Conservation (phyloP, 2,888 invertebrate species). For the Neuroscelio doddi region DNA sequence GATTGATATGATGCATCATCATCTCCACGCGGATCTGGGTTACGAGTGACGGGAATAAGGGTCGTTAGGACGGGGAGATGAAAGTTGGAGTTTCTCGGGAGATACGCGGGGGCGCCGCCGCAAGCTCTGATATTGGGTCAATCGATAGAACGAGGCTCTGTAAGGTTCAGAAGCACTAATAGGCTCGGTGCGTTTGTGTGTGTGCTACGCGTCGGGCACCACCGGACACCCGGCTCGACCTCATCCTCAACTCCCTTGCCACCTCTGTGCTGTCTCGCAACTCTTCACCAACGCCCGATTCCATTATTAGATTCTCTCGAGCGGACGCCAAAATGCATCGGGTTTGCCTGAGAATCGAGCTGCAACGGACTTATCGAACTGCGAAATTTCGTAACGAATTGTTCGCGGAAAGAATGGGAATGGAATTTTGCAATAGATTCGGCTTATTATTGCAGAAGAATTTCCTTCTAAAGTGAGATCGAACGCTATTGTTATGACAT, state of each 20-base stretch:
- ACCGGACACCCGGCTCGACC: neutral
- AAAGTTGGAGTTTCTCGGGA: neutral
- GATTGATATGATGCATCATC: constrained; percentile 36
- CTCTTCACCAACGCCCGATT: neutral
- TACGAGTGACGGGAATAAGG: neutral
- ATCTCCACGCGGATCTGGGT: constrained; percentile 5
- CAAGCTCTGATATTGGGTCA: neutral
- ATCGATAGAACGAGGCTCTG: neutral
- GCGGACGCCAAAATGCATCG: neutral
- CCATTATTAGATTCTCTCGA: neutral
- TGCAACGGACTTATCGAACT: neutral
- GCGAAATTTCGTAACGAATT: neutral
- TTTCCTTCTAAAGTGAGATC: no score
- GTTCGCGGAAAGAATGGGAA: no score
- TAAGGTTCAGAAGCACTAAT: neutral
- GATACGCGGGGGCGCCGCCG: neutral
- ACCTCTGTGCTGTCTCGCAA: neutral
- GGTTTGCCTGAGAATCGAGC: no score
- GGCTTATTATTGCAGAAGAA: no score
- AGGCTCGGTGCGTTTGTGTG: neutral
- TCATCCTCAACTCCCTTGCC: neutral
- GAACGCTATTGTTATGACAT: no score
- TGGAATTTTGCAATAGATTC: no score
- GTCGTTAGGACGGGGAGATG: neutral
- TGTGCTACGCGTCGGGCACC: neutral